Base-by-base conservation (phyloP, 1,140 invertebrate genomes). In the Caenorhabditis latens region DNA sequence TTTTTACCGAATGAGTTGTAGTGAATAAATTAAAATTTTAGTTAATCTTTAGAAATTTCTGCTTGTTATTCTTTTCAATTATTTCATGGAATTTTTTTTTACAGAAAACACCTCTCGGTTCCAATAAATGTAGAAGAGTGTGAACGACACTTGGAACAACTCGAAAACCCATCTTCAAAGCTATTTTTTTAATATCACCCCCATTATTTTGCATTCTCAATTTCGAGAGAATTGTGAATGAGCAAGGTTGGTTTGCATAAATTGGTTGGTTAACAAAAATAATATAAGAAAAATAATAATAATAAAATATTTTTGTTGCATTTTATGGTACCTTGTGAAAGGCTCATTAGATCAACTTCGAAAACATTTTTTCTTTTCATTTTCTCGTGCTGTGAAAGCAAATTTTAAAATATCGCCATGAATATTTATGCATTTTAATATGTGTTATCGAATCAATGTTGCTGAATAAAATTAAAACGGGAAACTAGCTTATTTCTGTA, bases 151-250 rank as follows among this genome's bases (percentile, higher is more conserved):
- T 79, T 79, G 71, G 53, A 79, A 79, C 71, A 16, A 71, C 65
- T 71, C 65, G 65, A 53, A 50, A 79, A 32, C 13, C 1, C 13
- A 48, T 4, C 71, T 5, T 24, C 43, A 14, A 14, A 14, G 2
- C 32, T 40, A 71, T 43, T 43, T 24, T 71, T n/a, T 21, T 71
- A 13, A 46, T 46, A 43, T 13, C 2, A 6, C 46, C 11, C 11
- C 16, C 50, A 24, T 42, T 11, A 43, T 32, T 50, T 79, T 21
- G 46, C 53, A 79, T 79, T 79, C 71, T 79, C 71, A n/a, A 21
- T 79, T 79, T 50, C 9, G 11, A 43, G 71, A 79, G 71, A 79
- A 79, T 79, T 79, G 43, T 79, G 71, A 79, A 79, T 79, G 71
- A 79, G 71, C 71, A 79, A 79, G 71, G 71, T 79, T 24, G 11